A percentile compares a stretch with the other conserved stretches of the same genome.
phyloP scores from a whole-genome alignment of 2,113 vertebrate species.

The Ceyx margarethae region DNA sequence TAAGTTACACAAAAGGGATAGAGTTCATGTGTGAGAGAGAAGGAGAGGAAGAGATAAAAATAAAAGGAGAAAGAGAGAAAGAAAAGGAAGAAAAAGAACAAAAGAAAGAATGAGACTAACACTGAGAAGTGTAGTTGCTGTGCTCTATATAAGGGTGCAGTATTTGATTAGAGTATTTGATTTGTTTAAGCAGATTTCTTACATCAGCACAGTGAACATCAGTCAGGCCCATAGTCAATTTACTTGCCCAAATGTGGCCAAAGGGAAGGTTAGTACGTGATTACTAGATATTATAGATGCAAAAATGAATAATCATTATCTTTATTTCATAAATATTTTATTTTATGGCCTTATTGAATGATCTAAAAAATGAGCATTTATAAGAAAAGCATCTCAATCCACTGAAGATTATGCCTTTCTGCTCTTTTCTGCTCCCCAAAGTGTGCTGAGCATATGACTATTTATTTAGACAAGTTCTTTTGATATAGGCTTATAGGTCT shows the following conservation, averaged over 20 bases:
- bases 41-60: neutral
- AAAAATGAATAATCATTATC: neutral
- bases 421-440: neutral
- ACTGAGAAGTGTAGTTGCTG: neutral
- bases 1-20: neutral
- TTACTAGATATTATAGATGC: neutral
- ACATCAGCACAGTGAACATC: neutral
- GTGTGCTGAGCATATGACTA: neutral
- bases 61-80: neutral
- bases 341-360: neutral
- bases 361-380: neutral
- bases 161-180: neutral
- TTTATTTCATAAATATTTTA: neutral
- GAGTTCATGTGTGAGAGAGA: rapidly evolving
- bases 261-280: neutral
- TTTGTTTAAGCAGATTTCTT: neutral
- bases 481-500: neutral
- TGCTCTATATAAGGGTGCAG: neutral
- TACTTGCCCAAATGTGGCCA: neutral
- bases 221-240: neutral
- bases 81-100: neutral
- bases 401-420: neutral
- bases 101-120: neutral
- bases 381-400: neutral
- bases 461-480: neutral